Evolutionary conservation across 2,113 vertebrate species (phyloP), one percentile per base, ranked within the genome.

Genomic region (Megaceryle torquata): DNA sequence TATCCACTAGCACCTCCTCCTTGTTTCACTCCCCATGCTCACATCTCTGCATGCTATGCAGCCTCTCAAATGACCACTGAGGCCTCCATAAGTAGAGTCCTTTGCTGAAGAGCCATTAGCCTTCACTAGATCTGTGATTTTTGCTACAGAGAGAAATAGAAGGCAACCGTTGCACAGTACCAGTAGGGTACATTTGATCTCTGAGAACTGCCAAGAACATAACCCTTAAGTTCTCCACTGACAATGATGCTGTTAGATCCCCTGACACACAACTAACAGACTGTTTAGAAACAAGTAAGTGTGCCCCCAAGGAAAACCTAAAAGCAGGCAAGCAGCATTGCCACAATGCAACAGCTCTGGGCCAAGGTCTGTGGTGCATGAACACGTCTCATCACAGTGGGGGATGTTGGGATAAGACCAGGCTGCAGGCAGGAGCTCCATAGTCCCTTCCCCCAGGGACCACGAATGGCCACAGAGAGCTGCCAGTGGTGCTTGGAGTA

Each of bases 361-460:
- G 69, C 25, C n/a, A 82, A 78, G 76, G 51, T 26, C 65, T 68
- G 51, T 0, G 0, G 24, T 3, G 18, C 44, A 15, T 0, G 0
- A 82, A 41, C 18, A 72, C 1, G 0, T 64, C 82, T 63, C 13
- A 3, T 6, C 63, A 57, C 81, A 74, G 64, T 3, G 8, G 28
- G 2, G 15, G 33, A 25, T 10, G 33, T 41, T 31, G 54, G 35
- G 61, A 48, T 4, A 4, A 61, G 82, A 43, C 3, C 0, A 0
- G 15, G 56, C 44, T 46, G 46, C 26, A 33, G 77, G 68, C 0
- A 0, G 33, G 48, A 88, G 35, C 29, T 33, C 1, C 0, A 10
- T 0, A 0, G n/a, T 37, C 37, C 37, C 37, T 37, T 37, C 37
- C 37, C 37, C 37, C 44, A 60, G 46, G 10, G 59, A 82, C 35